Conservation (phyloP, 2,888 invertebrate genomes). For the Palloptera scutellata region DNA sequence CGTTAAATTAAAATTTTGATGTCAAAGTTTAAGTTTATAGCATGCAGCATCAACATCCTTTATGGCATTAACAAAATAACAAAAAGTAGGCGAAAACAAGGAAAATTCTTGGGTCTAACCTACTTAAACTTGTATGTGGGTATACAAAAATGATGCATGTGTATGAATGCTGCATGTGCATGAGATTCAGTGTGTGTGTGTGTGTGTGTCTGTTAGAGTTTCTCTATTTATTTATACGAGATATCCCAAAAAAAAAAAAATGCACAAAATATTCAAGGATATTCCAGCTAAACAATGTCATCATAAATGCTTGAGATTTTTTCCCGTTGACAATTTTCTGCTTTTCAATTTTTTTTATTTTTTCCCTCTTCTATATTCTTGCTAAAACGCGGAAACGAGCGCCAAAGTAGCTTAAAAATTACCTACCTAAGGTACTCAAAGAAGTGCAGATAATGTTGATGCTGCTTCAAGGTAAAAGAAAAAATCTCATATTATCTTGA, state of each 20-base stretch:
- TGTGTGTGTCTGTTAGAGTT: not conserved
- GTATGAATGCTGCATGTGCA: constrained; percentile 1
- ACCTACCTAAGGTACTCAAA: not conserved
- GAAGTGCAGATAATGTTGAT: too few species aligned
- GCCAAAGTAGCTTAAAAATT: not conserved
- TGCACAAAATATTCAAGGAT: constrained; percentile 12
- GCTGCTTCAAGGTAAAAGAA: too few species aligned
- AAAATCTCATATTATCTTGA: too few species aligned
- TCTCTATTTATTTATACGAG: too few species aligned
- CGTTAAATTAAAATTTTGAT: constrained; percentile 18
- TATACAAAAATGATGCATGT: not conserved
- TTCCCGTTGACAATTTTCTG: not conserved
- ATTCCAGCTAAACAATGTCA: constrained; percentile 16
- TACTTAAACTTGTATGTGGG: too few species aligned
- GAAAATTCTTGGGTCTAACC: not conserved
- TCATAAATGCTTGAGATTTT: constrained; percentile 25
- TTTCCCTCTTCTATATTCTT: not conserved
- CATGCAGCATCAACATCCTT: constrained; percentile 1
- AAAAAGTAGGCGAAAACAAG: not conserved
- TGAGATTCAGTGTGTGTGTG: not conserved
- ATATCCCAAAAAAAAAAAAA: constrained; percentile 1
- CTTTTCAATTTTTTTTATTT: not conserved
- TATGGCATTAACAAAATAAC: not conserved
- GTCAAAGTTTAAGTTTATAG: constrained; percentile 21
- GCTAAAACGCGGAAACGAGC: constrained; percentile 13